Conservation (phyloP, 2,113 vertebrate genomes). For the Oxyura jamaicensis region DNA sequence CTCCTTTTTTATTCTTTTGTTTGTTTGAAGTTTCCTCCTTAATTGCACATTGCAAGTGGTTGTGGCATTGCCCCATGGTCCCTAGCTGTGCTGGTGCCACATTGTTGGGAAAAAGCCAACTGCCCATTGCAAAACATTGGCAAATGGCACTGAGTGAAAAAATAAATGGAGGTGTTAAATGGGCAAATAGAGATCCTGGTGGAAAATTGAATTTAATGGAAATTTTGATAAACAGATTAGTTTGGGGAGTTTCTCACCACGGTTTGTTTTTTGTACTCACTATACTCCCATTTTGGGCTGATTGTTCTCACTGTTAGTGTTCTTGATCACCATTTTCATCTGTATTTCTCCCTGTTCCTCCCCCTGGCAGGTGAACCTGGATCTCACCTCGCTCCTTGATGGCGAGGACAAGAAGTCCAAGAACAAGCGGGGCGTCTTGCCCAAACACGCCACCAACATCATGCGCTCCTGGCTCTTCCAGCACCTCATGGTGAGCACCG, state of each 20-base stretch:
- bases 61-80: fast-evolving
- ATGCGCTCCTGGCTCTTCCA: constrained; percentile 99
- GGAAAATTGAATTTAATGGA: background rate
- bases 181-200: background rate
- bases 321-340: fast-evolving
- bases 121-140: background rate
- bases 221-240: background rate
- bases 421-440: constrained; percentile 96
- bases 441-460: constrained; percentile 98
- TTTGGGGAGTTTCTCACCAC: fast-evolving
- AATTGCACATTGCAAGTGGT: fast-evolving
- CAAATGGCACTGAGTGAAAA: background rate
- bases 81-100: background rate
- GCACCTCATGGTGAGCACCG: constrained; percentile 93
- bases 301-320: background rate
- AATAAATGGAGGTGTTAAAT: background rate
- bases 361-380: constrained; percentile 90
- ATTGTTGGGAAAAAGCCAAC: background rate
- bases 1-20: background rate
- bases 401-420: constrained; percentile 98
- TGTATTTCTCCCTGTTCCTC: constrained; percentile 9
- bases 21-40: background rate
- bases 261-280: fast-evolving
- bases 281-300: background rate
- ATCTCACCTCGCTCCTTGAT: constrained; percentile 94